A percentile compares a stretch with the other conserved stretches of the same genome.
phyloP scores from a whole-genome alignment of 2,797 vertebrate genomes.

The Echeneis naucrates region DNA sequence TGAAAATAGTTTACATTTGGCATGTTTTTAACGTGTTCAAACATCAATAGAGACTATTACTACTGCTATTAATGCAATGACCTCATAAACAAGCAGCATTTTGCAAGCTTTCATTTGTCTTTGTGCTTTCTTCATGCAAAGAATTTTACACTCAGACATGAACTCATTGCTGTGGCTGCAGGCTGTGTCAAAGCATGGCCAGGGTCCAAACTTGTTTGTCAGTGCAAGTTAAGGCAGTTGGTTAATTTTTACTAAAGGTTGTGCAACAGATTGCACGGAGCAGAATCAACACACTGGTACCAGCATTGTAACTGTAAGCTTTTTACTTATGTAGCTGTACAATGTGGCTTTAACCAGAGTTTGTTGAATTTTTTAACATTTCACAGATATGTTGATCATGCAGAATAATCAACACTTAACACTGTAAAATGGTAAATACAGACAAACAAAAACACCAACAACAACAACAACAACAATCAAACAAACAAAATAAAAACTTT shows the following conservation, averaged over 20 bases:
- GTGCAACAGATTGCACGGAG: slow-evolving; percentile 45
- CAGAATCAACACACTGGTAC: slow-evolving; percentile 11
- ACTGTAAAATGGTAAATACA: neutral
- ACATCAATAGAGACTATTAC: neutral
- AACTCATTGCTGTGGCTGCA: neutral
- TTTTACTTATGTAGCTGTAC: neutral
- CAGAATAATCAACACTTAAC: neutral
- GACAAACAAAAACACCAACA: too few species aligned
- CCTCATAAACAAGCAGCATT: neutral
- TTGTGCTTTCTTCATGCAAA: neutral
- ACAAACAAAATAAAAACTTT: too few species aligned
- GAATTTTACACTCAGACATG: neutral
- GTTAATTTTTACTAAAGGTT: slow-evolving; percentile 62
- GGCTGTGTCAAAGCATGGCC: slow-evolving; percentile 24
- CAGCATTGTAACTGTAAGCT: neutral
- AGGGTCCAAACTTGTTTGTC: slow-evolving; percentile 57
- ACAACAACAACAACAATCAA: too few species aligned
- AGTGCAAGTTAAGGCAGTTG: slow-evolving; percentile 1
- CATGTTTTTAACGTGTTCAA: too few species aligned
- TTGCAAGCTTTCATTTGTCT: neutral
- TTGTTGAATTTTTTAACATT: neutral
- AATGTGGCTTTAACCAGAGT: neutral
- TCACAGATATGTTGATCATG: neutral
- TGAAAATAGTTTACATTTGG: neutral
- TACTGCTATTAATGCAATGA: neutral